Conservation (phyloP, 2,113 vertebrate genomes). For the Chaetodon auriga region DNA sequence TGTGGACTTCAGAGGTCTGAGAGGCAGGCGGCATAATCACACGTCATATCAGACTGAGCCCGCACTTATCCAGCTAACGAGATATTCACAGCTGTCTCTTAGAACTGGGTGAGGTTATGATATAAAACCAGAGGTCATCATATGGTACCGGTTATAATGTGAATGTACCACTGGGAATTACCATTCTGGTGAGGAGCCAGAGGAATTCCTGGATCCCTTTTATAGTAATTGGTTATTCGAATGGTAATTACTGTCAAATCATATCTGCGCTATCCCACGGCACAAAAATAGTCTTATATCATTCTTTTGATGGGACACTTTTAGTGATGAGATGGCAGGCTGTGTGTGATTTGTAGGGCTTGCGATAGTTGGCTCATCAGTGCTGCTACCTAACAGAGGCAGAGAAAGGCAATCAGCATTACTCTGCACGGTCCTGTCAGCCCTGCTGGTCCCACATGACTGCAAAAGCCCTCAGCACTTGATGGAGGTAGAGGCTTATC, state of each 20-base stretch:
- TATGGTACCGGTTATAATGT: conserved; percentile 67
- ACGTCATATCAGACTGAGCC: conserved; percentile 68
- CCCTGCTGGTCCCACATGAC: conserved; percentile 29
- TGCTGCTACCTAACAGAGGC: conserved; percentile 54
- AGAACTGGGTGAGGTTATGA: conserved; percentile 65
- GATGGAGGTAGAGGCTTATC: conserved; percentile 10
- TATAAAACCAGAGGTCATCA: conserved; percentile 79
- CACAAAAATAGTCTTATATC: conserved; percentile 41
- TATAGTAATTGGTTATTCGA: conserved; percentile 77
- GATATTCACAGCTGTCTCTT: conserved; percentile 73
- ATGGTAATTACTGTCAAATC: conserved; percentile 76
- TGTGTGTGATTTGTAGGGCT: conserved; percentile 62
- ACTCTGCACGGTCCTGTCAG: conserved; percentile 52
- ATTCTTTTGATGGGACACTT: conserved; percentile 58
- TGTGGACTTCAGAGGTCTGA: conserved; percentile 64
- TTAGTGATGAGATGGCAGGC: conserved; percentile 57
- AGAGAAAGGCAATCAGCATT: conserved; percentile 49
- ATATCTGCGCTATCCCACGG: conserved; percentile 54
- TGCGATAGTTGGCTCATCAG: conserved; percentile 58
- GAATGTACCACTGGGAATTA: conserved; percentile 67
- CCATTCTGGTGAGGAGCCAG: conserved; percentile 66
- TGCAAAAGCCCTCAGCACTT: conserved; percentile 20
- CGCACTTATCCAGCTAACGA: conserved; percentile 71
- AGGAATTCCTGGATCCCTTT: conserved; percentile 68
- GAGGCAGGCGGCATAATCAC: conserved; percentile 71